phyloP scores from a whole-genome alignment of 2,888 invertebrate species.

The Sthenelais limicola region DNA sequence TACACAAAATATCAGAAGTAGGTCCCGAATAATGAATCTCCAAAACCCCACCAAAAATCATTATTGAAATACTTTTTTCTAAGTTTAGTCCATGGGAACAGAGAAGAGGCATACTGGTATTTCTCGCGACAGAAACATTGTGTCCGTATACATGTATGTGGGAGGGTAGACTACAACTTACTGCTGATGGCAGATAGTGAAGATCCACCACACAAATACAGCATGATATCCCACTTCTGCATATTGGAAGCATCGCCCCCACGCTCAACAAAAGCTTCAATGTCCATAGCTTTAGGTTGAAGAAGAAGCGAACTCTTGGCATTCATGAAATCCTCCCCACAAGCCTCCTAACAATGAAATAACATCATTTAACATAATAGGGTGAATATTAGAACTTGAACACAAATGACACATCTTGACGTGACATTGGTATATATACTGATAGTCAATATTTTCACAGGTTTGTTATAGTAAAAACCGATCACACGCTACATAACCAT shows the following conservation, averaged over 20 bases:
- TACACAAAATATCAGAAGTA: too few relatives aligned
- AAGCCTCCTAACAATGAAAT: slow-evolving; percentile 26
- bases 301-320: slow-evolving; percentile 7
- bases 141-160: too few relatives aligned
- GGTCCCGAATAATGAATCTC: too few relatives aligned
- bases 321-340: slow-evolving; percentile 29
- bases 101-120: too few relatives aligned
- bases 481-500: too few relatives aligned
- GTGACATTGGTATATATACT: background rate
- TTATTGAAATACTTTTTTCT: too few relatives aligned
- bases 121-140: too few relatives aligned
- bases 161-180: background rate
- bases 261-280: background rate
- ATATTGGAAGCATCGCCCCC: background rate
- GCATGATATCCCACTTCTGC: slow-evolving; percentile 12
- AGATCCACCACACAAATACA: slow-evolving; percentile 22
- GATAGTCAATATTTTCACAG: too few relatives aligned
- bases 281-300: slow-evolving; percentile 14
- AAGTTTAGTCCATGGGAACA: too few relatives aligned
- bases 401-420: background rate
- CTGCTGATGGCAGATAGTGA: slow-evolving; percentile 7
- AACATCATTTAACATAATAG: too few relatives aligned
- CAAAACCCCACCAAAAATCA: too few relatives aligned
- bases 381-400: background rate
- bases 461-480: too few relatives aligned